phyloP scores from a whole-genome alignment of 2,888 invertebrate genomes.

The Notodonta dromedarius region DNA sequence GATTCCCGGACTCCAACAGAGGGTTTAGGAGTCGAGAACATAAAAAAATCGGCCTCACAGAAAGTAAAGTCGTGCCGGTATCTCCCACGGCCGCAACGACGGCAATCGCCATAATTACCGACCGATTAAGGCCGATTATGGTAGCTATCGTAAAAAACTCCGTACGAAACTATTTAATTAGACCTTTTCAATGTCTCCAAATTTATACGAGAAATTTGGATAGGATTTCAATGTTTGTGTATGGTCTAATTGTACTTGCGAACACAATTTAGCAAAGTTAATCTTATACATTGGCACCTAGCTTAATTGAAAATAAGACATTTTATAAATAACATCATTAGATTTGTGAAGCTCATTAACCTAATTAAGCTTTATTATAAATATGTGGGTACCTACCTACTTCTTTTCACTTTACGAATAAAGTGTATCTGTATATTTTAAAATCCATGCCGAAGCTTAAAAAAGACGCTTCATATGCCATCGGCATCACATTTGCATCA shows the following conservation, averaged over 20 bases:
- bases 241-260: too few species aligned
- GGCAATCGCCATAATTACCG: slow-evolving; percentile 51
- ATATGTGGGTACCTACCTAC: too few species aligned
- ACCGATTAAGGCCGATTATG: slow-evolving; percentile 52
- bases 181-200: slow-evolving; percentile 33
- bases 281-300: too few species aligned
- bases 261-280: too few species aligned
- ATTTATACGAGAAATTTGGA: slow-evolving; percentile 8
- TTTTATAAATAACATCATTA: too few species aligned
- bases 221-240: background rate
- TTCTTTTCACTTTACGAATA: slow-evolving; percentile 12
- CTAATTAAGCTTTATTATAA: background rate
- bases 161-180: slow-evolving; percentile 47
- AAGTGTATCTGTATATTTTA: slow-evolving; percentile 10
- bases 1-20: slow-evolving; percentile 25
- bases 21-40: slow-evolving; percentile 24
- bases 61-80: slow-evolving; percentile 36
- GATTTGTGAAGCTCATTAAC: background rate
- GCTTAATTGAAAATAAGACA: too few species aligned
- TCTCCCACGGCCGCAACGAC: slow-evolving; percentile 47
- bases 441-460: slow-evolving; percentile 21
- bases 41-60: slow-evolving; percentile 48
- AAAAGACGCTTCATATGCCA: slow-evolving; percentile 29
- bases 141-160: slow-evolving; percentile 40
- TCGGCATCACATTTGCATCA: slow-evolving; percentile 62